Evolutionary conservation across 2,797 vertebrate genomes (phyloP).

Genomic region (Clarias fuscus): DNA sequence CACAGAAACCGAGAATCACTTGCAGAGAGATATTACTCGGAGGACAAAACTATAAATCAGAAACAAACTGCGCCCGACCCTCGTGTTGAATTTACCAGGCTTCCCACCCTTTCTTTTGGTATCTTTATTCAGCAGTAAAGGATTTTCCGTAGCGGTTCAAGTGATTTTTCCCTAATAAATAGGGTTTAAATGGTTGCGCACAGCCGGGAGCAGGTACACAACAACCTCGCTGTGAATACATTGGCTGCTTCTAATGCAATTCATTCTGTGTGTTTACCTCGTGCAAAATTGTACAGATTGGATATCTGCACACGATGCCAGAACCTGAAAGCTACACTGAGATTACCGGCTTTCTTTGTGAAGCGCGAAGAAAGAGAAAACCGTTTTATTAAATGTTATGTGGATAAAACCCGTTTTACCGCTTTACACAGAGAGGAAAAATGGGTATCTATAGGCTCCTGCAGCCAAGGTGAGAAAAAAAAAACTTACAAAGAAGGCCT

Average conservation of each 20-base stretch:
- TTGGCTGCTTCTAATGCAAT: constrained; percentile 86
- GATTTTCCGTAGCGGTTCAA: constrained; percentile 80
- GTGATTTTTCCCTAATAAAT: constrained; percentile 85
- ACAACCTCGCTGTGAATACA: constrained; percentile 81
- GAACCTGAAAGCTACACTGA: constrained; percentile 68
- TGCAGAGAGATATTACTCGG: constrained; percentile 16
- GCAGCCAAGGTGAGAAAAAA: constrained; percentile 31
- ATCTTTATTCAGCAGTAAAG: constrained; percentile 70
- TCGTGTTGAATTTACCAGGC: constrained; percentile 37
- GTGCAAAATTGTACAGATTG: constrained; percentile 87
- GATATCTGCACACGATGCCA: constrained; percentile 78
- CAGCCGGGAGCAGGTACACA: constrained; percentile 81
- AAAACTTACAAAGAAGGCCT: background rate
- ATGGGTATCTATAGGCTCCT: background rate
- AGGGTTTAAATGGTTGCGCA: constrained; percentile 85
- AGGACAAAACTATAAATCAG: constrained; percentile 36
- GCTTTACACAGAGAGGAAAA: constrained; percentile 23
- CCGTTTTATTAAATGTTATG: constrained; percentile 50
- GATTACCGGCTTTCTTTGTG: constrained; percentile 68
- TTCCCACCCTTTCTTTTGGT: constrained; percentile 7
- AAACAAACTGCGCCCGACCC: constrained; percentile 31
- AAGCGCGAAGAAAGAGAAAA: constrained; percentile 52
- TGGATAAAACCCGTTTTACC: constrained; percentile 37
- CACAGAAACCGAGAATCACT: constrained; percentile 31
- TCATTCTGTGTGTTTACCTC: constrained; percentile 87